Evolutionary conservation across 2,797 vertebrate genomes (phyloP).

Genomic region (Ibycter americanus): DNA sequence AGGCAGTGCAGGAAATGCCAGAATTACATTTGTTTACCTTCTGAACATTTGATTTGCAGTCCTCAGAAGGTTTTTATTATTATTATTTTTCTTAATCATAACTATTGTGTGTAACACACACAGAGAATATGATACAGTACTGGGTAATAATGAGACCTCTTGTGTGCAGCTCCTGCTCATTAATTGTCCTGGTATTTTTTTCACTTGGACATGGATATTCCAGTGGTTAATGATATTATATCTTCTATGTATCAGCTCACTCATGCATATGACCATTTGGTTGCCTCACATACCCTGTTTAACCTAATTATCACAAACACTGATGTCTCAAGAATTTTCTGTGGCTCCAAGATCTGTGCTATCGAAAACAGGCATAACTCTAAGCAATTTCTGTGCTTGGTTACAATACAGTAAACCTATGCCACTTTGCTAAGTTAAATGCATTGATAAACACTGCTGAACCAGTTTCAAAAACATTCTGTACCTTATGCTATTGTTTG

Average conservation of each 20-base stretch:
- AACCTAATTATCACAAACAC: constrained; percentile 48
- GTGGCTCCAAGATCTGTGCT: neutral
- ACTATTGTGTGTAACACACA: neutral
- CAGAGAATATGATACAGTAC: neutral
- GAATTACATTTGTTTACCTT: neutral
- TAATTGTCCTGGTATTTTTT: constrained; percentile 3
- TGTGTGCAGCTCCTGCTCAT: neutral
- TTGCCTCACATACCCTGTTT: constrained; percentile 39
- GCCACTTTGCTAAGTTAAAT: neutral
- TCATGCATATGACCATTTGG: constrained; percentile 44
- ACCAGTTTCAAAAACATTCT: neutral
- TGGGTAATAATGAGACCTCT: neutral
- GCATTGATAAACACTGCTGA: neutral
- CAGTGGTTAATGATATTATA: constrained; percentile 4
- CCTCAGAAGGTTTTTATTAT: neutral
- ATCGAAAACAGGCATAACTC: neutral
- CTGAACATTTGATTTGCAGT: neutral
- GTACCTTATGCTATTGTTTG: neutral
- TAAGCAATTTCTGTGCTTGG: neutral
- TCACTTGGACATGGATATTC: neutral
- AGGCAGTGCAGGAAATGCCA: neutral
- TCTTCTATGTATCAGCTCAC: constrained; percentile 1
- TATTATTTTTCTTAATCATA: neutral
- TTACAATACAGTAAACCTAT: neutral
- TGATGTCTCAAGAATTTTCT: neutral